Percentiles rank a stretch among this genome's conserved stretches.
Conservation (phyloP, 1,140 invertebrate species). For the Drosophila setifemur region DNA sequence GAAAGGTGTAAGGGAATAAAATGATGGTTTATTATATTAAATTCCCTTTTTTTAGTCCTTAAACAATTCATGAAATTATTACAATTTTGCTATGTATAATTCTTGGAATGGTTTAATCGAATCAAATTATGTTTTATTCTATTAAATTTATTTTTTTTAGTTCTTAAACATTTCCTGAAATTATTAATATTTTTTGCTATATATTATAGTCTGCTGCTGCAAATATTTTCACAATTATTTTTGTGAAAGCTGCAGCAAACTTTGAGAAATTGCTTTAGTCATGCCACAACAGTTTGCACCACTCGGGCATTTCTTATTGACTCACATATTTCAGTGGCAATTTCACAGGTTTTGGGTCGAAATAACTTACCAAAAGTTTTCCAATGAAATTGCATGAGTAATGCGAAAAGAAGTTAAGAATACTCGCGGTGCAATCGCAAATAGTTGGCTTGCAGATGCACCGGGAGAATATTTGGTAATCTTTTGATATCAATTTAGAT, state of each 20-base stretch:
- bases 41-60: too few species aligned
- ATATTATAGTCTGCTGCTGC: too few species aligned
- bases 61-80: too few species aligned
- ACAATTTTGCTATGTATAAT: too few species aligned
- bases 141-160: too few species aligned
- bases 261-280: background rate
- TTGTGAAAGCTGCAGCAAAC: background rate
- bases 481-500: background rate
- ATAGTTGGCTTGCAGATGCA: conserved; percentile 28
- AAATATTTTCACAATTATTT: too few species aligned
- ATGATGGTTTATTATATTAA: too few species aligned
- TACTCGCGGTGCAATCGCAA: conserved; percentile 34
- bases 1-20: too few species aligned
- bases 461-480: background rate
- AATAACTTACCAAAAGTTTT: conserved; percentile 37
- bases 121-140: too few species aligned
- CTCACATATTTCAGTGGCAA: conserved; percentile 15
- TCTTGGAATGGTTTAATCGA: too few species aligned
- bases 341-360: conserved; percentile 11
- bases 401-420: conserved; percentile 18
- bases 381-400: conserved; percentile 41
- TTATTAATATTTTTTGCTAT: too few species aligned
- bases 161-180: too few species aligned
- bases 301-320: conserved; percentile 12
- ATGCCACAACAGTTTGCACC: conserved; percentile 1